These are phyloP conservation scores for Buceros bicornis DNA, from an alignment of 2,797 vertebrate genomes.

Conservation along the genomic window DNA sequence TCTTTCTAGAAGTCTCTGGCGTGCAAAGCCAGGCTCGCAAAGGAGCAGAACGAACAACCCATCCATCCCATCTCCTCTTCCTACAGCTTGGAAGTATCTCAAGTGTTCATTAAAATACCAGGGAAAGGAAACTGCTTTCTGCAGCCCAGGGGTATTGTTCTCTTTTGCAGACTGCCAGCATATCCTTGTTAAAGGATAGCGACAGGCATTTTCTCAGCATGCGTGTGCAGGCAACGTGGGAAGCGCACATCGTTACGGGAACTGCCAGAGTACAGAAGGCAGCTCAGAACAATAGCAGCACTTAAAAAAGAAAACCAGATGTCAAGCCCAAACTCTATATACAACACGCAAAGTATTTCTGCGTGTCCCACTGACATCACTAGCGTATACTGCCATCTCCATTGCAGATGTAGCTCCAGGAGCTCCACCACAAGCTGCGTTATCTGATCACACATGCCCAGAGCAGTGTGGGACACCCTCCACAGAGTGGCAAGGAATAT, in stretches of 20 bases:
- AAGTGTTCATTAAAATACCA: neutral
- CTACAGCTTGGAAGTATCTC: neutral
- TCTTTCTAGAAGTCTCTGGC: neutral
- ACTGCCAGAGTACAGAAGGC: neutral
- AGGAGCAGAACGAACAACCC: neutral
- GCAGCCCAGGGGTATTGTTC: neutral
- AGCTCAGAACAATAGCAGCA: neutral
- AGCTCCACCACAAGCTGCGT: neutral
- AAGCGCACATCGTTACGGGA: rapidly evolving
- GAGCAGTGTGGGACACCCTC: rapidly evolving
- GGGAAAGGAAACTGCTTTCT: neutral
- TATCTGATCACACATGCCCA: rapidly evolving
- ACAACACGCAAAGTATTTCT: neutral
- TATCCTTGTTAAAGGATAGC: neutral
- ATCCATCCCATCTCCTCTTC: neutral
- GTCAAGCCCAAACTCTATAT: neutral
- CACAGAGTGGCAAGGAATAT: neutral
- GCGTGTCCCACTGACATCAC: neutral
- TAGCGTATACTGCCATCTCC: neutral
- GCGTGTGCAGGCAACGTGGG: neutral
- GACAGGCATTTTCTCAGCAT: neutral
- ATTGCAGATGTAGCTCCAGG: neutral
- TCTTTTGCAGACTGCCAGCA: neutral
- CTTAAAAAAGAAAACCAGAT: conserved; percentile 31
- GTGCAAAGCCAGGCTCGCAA: rapidly evolving